Evolutionary conservation across 2,113 vertebrate genomes (phyloP), one percentile per base, ranked within the genome.

Genomic region (Notothenia coriiceps): DNA sequence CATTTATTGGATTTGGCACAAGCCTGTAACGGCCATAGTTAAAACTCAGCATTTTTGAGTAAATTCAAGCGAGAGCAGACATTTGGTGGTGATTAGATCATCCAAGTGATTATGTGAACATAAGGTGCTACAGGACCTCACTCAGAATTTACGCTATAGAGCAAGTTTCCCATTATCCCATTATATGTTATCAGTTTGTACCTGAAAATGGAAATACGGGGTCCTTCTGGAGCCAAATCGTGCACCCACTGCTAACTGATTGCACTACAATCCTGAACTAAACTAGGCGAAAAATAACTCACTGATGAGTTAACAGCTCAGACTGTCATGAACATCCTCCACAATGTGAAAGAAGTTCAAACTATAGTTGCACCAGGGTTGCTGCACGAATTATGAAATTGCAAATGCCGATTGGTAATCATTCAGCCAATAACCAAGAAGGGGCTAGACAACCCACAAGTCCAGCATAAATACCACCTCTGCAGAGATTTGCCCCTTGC

Each of bases 311-410:
- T 50, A n/a, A 33, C 18, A 55, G 55, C 17, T 13, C 47, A 20
- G 40, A 56, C 40, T 73, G 25, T 14, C 5, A 55, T 68, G 35
- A 35, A 68, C 50, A 44, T 17, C 51, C 10, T 57, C 9, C 50
- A 61, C 64, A 66, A 17, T 65, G 14, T 73, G 66, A 68, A 52
- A 57, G 70, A 8, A 11, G 56, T 29, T 51, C 55, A 33, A 13
- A n/a, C 73, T 46, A 70, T 46, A 64, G 86, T 80, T 85, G 68
- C 71, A 77, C 43, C 51, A 50, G 49, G 25, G 79, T 82, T 83
- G 83, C 86, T 80, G 33, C 60, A 74, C 54, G 15, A 57, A 60
- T 88, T 69, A 80, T 78, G 77, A 74, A 86, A 88, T 77, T 35
- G 15, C 62, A 88, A 63, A 82, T 61, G 69, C 54, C 46, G 52